Evolutionary conservation across 2,113 vertebrate genomes (phyloP), one percentile per base, ranked within the genome.

Genomic region (Hirundichthys speculiger): DNA sequence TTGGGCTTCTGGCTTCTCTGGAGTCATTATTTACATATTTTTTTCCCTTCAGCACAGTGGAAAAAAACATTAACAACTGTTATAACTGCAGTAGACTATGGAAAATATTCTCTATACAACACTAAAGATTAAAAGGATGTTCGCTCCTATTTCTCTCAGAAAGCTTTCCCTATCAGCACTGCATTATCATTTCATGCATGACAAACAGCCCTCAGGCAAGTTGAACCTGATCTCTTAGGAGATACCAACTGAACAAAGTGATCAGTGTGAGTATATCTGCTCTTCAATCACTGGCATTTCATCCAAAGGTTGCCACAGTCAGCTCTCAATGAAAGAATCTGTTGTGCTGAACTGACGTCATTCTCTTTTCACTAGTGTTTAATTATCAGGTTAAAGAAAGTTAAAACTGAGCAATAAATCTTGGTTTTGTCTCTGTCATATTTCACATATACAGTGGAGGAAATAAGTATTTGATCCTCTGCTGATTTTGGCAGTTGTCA

Each of bases 191-290:
- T 34, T 67, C 66, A 65, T 3, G 39, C 54, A 64, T 75, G 61
- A 83, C 73, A 53, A 77, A 81, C 50, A 22, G 54, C 38, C 56
- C 24, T 38, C 12, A 18, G 60, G 57, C 52, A 18, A 61, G 16
- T 16, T 56, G 30, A 80, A 76, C 64, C 42, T 64, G 49, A 76
- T 52, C 45, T 21, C 56, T 59, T 58, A 50, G 45, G 56, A 60
- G 54, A 73, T 38, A 1, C 25, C 7, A 16, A 54, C 15, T 30
- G 45, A 39, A 86, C 73, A 79, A 82, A 76, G 81, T 64, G 50
- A 40, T 70, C 75, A 64, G 53, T 75, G 69, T 77, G 54, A 27
- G 54, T 9, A 15, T 59, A 76, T 84, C 73, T 52, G 69, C 54
- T 43, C 43, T 50, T 70, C 13, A 10, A 52, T 73, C 60, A 4